phyloP scores from a whole-genome alignment of 2,888 invertebrate species.

The Lypha dubia region DNA sequence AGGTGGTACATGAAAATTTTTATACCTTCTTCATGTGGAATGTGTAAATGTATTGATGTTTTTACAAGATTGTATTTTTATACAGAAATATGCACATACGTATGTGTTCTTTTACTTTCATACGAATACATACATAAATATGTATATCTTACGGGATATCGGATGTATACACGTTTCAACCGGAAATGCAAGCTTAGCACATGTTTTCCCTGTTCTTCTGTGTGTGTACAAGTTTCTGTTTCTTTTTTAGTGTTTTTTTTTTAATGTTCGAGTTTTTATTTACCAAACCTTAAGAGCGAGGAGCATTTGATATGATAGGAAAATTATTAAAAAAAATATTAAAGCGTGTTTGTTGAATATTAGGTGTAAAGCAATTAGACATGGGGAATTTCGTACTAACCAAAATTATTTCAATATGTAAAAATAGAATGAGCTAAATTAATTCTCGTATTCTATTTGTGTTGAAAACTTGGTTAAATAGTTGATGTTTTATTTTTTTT shows the following conservation, averaged over 20 bases:
- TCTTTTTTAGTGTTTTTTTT: slow-evolving; percentile 6
- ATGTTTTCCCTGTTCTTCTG: slow-evolving; percentile 79
- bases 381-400: no score
- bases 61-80: slow-evolving; percentile 37
- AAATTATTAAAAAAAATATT: neutral
- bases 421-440: no score
- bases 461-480: neutral
- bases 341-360: no score
- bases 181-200: slow-evolving; percentile 82
- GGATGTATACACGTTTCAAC: slow-evolving; percentile 76
- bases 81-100: neutral
- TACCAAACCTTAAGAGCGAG: slow-evolving; percentile 33
- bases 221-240: slow-evolving; percentile 66
- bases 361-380: no score
- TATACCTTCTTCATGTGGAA: slow-evolving; percentile 17
- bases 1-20: slow-evolving; percentile 38
- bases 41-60: neutral
- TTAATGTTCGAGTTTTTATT: slow-evolving; percentile 21
- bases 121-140: neutral
- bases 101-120: slow-evolving; percentile 2
- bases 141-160: slow-evolving; percentile 54
- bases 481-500: no score
- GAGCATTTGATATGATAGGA: slow-evolving; percentile 7
- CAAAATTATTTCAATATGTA: no score
- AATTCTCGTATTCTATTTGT: no score